Evolutionary conservation across 2,888 invertebrate genomes (phyloP).

Genomic region (Hypolimnas misippus): DNA sequence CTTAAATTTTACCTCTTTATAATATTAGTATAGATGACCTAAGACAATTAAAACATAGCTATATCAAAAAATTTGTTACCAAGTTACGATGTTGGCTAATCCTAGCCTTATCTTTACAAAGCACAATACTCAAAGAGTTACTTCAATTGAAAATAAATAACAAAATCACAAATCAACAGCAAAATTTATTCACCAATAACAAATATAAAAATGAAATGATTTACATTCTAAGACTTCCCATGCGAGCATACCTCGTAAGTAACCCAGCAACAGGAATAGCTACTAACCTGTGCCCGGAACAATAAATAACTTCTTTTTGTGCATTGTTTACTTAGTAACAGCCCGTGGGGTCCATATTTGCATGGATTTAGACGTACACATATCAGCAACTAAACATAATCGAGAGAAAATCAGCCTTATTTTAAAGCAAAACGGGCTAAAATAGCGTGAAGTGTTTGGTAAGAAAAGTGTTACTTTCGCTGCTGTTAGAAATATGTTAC

Average conservation of each 20-base stretch:
- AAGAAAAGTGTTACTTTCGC: not conserved
- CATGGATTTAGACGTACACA: constrained; percentile 43
- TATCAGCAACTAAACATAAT: not conserved
- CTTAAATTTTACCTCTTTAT: no score
- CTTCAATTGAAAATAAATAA: no score
- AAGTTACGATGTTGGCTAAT: no score
- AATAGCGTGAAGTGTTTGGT: not conserved
- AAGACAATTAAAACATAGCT: no score
- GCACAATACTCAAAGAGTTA: no score
- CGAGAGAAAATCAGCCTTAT: constrained; percentile 4
- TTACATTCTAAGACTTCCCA: not conserved
- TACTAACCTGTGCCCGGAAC: constrained; percentile 50
- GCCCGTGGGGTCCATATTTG: constrained; percentile 54
- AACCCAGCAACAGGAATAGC: constrained; percentile 13
- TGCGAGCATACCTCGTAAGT: not conserved
- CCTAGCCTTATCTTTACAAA: no score
- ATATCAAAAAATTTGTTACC: no score
- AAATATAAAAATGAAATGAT: not conserved
- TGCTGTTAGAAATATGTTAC: constrained; percentile 4
- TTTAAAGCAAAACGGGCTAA: not conserved
- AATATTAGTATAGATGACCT: no score
- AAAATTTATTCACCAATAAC: not conserved
- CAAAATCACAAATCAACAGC: no score
- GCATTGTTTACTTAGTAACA: constrained; percentile 58
- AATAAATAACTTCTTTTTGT: constrained; percentile 55